Evolutionary conservation across 2,113 vertebrate species (phyloP), one percentile per base, ranked within the genome.

Genomic region (Lamprologus lemairii): DNA sequence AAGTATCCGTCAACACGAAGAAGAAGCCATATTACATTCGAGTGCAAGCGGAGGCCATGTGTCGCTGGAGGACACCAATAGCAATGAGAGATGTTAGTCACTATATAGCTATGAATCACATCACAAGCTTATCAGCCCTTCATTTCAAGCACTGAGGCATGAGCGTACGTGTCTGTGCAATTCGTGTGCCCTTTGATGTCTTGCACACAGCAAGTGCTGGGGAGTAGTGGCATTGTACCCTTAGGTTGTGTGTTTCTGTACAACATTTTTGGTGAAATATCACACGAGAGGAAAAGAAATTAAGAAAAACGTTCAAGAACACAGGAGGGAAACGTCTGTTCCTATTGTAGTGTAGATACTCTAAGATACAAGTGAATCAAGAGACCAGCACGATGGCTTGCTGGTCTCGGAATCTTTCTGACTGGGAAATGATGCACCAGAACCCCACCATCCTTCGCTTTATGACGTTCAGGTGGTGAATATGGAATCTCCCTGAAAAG

Each of bases 91-190:
- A 57, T 73, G 63, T 55, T 57, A 83, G 82, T 87, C 82, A 45
- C 88, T 78, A 11, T 26, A 75, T 40, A 40, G 68, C 84, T 57
- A 65, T 89, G 89, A 92, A 82, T 93, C 88, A 88, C 83, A 86
- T 89, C 82, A 80, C 82, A 65, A 8, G 23, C 90, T 83, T 65
- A 68, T 81, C 80, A 7, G 79, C 19, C 54, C 49, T 40, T 86
- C 81, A 71, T 85, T 84, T 88, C 19, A 82, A 75, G 83, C 73
- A 7, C 68, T 65, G 60, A 87, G 87, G 84, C 82, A 85, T 51
- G 68, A 82, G 83, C 33, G 33, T 80, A 83, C 28, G 58, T 65
- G 84, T 89, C 82, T 57, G 58, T 49, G 71, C 42, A 58, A 86
- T 86, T 87, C 91, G 21, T 83, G 68, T 71, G 81, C 58, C 23